These are phyloP conservation scores for Catagonus wagneri DNA, from an alignment of 2,113 vertebrate genomes.

Conservation along the genomic window DNA sequence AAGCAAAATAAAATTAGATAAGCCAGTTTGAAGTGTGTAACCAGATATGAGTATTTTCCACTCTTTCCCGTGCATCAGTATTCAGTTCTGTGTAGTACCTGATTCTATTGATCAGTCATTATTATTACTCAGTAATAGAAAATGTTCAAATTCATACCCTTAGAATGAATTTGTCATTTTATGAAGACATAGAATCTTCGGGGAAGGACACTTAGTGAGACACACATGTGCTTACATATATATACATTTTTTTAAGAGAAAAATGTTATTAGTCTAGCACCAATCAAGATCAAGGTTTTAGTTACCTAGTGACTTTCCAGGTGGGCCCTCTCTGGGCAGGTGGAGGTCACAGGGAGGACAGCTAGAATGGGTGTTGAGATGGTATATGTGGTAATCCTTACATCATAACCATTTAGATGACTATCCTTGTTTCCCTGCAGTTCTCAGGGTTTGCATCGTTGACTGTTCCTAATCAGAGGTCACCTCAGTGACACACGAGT, in stretches of 20 bases:
- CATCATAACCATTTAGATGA: neutral
- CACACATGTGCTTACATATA: neutral
- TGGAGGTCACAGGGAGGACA: neutral
- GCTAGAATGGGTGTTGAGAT: neutral
- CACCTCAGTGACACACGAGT: neutral
- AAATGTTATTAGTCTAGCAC: neutral
- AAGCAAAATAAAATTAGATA: conserved; percentile 7
- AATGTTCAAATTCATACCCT: neutral
- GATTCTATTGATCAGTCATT: neutral
- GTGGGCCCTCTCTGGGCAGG: neutral
- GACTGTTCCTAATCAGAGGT: conserved; percentile 13
- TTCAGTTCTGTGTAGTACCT: neutral
- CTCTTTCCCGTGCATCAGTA: neutral
- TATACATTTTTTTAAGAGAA: neutral
- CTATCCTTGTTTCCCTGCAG: neutral
- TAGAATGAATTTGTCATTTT: neutral
- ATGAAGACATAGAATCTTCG: neutral
- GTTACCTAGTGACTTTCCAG: neutral
- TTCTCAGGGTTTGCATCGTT: conserved; percentile 57
- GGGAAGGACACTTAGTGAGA: neutral
- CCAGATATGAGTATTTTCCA: neutral
- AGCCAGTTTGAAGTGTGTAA: neutral
- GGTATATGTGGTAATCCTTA: neutral
- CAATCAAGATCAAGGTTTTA: neutral
- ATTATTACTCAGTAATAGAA: neutral